Evolutionary conservation across 2,888 invertebrate genomes (phyloP), one percentile per base, ranked within the genome.

Genomic region (Pteria penguin): DNA sequence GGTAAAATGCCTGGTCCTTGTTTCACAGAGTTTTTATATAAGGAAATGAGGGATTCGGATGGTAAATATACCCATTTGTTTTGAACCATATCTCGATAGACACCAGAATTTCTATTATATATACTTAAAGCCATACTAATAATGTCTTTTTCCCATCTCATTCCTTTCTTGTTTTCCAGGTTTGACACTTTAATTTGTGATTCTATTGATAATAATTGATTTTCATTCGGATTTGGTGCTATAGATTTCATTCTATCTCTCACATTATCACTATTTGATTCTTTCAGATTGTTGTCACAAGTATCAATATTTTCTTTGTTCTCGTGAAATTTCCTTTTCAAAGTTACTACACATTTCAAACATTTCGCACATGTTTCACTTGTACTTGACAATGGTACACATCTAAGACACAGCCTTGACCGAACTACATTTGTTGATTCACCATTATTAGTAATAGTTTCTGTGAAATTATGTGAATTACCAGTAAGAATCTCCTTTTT

Each of bases 1-100:
- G n/a, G 33, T n/a, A 63, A 27, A 4, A 72, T 60, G 24, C 76
- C 76, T 57, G 67, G 31, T 31, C 24, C 45, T 36, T 72, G 61
- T 5, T 36, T 69, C 14, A 66, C 72, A 32, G 45, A 14, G 60
- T 76, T 72, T 32, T 76, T 76, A 45, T 67, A 72, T 5, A 57
- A n/a, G 18, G 45, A 27, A n/a, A 76, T 24, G 3, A 33, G 14
- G 24, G 32, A 8, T 27, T 72, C 76, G 27, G 72, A 76, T 52
- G 68, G 61, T 18, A 74, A 27, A 31, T 55, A 32, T 18, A 68
- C 27, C 68, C 57, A 57, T 31, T 68, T 55, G 27, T n/a, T 61
- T 36, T 26, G 31, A 3, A 27, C 31, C 18, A 71, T 11, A n/a
- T 61, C 27, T 62, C 54, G 29, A 18, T 69, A 60, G 4, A 32